These are phyloP conservation scores for Eurypyga helias DNA, from an alignment of 2,113 vertebrate species.

Conservation along the genomic window DNA sequence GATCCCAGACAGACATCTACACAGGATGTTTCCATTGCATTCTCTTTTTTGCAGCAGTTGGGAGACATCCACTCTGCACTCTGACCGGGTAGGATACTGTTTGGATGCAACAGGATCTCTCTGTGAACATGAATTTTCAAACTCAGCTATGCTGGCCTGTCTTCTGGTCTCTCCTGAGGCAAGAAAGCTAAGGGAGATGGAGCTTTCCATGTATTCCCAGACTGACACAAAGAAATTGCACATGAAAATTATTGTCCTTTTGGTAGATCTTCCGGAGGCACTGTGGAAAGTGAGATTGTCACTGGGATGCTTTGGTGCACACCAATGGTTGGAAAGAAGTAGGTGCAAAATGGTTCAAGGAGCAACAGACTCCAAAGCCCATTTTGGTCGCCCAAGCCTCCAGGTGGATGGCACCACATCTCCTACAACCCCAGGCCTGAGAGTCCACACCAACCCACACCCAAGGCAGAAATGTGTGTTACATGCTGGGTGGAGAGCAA, in stretches of 20 bases:
- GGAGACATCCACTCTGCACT: background rate
- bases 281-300: background rate
- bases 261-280: background rate
- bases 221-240: background rate
- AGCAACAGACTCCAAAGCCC: background rate
- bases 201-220: background rate
- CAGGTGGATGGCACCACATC: background rate
- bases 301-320: background rate
- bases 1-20: background rate
- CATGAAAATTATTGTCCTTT: background rate
- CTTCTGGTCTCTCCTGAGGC: background rate
- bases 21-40: background rate
- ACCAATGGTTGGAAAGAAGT: background rate
- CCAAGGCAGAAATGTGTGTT: background rate
- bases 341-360: background rate
- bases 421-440: fast-evolving
- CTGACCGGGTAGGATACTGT: background rate
- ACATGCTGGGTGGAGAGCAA: background rate
- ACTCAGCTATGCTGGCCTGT: background rate
- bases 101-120: background rate
- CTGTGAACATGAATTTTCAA: background rate
- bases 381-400: background rate
- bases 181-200: background rate
- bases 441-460: background rate
- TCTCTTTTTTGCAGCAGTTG: background rate